Evolutionary conservation across 2,888 invertebrate species (phyloP), one percentile per base, ranked within the genome.

Genomic region (Eupithecia dodoneata): DNA sequence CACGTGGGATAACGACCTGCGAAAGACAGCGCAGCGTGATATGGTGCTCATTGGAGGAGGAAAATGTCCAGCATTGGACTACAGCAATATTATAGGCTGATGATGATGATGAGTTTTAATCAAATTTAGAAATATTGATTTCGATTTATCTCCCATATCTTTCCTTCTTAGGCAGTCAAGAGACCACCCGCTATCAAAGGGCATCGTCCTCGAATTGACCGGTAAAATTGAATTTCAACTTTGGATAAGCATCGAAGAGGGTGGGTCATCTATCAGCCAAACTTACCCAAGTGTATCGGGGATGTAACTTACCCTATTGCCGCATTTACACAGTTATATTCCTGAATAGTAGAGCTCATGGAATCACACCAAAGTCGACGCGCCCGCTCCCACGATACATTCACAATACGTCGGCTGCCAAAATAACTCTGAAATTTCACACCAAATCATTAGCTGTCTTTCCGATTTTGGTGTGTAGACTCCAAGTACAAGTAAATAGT

Each of bases 211-310:
- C 66, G 59, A 59, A 75, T 55, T 71, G 75, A 67, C 78, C 71
- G 71, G 59, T 78, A 75, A 78, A 78, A 78, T 78, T 78, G 78
- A 78, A 75, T 78, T 78, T 78, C 59, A 76, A 78, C 71, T 76
- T 72, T 71, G 71, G 75, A 78, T 78, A 78, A 71, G 63, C 67
- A 78, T 76, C 76, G 52, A 71, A 13, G 67, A 74, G 78, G 78
- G 78, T 74, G 73, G 72, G 73, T 67, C 76, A 72, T 78, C 78
- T 78, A 78, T 76, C 75, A 78, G 67, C 45, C 30, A 74, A 78
- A 78, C 78, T 72, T 74, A 74, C 76, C 78, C 74, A 73, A 75
- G 73, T 78, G 71, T 75, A 75, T 75, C 75, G 4, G 71, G 70
- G 55, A 66, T 73, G 76, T 76, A 73, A 76, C 76, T 74, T 76